phyloP scores from a whole-genome alignment of 2,797 vertebrate species.

The Otolemur crassicaudatus region DNA sequence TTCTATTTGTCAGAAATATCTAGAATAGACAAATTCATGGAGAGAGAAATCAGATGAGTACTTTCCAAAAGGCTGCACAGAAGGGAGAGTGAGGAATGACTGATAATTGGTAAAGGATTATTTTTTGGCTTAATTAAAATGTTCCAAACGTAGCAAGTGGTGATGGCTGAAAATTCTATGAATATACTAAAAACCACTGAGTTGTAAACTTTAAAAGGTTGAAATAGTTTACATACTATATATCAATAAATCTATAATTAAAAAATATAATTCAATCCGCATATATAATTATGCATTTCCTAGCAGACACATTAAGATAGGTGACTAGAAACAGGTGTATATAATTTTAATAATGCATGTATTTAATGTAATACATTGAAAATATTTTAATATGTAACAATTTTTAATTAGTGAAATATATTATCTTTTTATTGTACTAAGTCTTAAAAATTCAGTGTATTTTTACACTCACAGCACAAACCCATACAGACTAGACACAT shows the following conservation, averaged over 20 bases:
- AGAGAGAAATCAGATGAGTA: not conserved
- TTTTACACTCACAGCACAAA: not conserved
- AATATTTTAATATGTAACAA: not conserved
- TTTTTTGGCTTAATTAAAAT: not conserved
- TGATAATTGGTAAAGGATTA: not conserved
- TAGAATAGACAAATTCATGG: not conserved
- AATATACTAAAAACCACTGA: not conserved
- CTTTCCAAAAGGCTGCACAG: not conserved
- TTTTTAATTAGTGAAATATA: constrained; percentile 15
- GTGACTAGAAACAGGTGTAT: not conserved
- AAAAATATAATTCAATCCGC: not conserved
- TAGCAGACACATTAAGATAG: not conserved
- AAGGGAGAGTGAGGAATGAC: not conserved
- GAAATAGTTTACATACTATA: not conserved
- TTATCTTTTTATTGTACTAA: not conserved
- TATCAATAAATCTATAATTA: not conserved
- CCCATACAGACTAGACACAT: not conserved
- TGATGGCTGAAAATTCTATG: not conserved
- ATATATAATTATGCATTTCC: not conserved
- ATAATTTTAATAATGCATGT: not conserved
- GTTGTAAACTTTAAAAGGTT: not conserved
- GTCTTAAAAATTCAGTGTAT: not conserved
- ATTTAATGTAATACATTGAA: constrained; percentile 13
- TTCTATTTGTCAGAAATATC: constrained; percentile 10
- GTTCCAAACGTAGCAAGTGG: not conserved